A percentile compares a stretch with the other conserved stretches of the same genome.
These are phyloP conservation scores for Cerceris rybyensis DNA, from an alignment of 2,888 invertebrate genomes.

Conservation along the genomic window DNA sequence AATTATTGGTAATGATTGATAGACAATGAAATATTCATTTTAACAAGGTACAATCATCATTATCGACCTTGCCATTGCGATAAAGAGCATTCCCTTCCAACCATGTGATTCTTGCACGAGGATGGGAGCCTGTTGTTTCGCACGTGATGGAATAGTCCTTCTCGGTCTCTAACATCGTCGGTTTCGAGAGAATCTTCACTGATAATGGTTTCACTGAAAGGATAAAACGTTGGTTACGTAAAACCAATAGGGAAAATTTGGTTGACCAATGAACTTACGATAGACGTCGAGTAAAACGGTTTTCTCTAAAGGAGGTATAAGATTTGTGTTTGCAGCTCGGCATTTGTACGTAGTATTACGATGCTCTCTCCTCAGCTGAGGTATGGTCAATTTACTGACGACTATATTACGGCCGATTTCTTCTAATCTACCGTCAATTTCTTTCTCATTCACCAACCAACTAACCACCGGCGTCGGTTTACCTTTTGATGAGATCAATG, in stretches of 20 bases:
- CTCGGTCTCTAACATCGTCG: constrained; percentile 89
- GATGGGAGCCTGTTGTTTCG: constrained; percentile 92
- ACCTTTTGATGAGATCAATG: constrained; percentile 83
- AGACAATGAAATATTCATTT: too few relatives aligned
- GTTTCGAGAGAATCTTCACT: constrained; percentile 90
- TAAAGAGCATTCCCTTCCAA: constrained; percentile 91
- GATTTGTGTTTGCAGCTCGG: constrained; percentile 93
- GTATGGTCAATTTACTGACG: constrained; percentile 90
- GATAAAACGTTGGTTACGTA: not conserved
- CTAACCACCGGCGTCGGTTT: constrained; percentile 93
- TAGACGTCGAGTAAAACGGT: constrained; percentile 92
- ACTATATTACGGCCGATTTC: constrained; percentile 89
- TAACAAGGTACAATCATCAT: not conserved
- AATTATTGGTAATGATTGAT: not conserved
- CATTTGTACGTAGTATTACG: constrained; percentile 94
- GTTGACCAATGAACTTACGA: constrained; percentile 85
- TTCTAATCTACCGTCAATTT: constrained; percentile 83
- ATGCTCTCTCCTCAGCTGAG: constrained; percentile 88
- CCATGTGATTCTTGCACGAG: constrained; percentile 93
- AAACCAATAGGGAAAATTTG: not conserved
- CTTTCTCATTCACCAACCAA: constrained; percentile 88
- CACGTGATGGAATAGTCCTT: constrained; percentile 91
- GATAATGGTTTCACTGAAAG: constrained; percentile 89
- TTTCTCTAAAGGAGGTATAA: constrained; percentile 92
- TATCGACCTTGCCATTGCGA: constrained; percentile 88